Conservation (phyloP, 2,797 vertebrate species). For the Trichosurus vulpecula region DNA sequence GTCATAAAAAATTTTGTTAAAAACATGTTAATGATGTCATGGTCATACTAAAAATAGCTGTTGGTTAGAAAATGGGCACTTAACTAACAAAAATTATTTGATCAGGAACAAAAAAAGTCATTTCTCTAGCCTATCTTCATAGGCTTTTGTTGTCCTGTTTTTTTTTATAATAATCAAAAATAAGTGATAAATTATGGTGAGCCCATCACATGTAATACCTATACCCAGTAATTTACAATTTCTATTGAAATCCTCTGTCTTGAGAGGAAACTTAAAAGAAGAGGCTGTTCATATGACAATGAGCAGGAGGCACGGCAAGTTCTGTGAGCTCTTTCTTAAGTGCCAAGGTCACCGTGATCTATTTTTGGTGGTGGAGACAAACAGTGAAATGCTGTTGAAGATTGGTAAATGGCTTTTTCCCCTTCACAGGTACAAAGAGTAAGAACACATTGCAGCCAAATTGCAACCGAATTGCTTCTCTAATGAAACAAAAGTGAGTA, state of each 20-base stretch:
- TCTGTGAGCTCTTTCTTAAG: constrained; percentile 2
- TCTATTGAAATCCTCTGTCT: too few relatives aligned
- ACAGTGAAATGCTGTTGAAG: neutral
- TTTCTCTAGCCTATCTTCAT: neutral
- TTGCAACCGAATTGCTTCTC: constrained; percentile 78
- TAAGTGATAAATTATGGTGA: neutral
- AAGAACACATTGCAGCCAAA: constrained; percentile 79
- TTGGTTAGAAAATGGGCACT: neutral
- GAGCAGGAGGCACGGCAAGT: neutral
- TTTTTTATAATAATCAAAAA: neutral
- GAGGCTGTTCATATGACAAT: neutral
- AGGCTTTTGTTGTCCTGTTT: neutral
- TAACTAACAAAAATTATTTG: neutral
- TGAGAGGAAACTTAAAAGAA: neutral
- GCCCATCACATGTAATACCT: neutral
- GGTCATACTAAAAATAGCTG: neutral
- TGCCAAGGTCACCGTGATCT: neutral
- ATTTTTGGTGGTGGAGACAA: neutral
- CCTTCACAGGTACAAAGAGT: constrained; percentile 78
- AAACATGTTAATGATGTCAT: neutral
- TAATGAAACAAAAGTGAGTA: constrained; percentile 83
- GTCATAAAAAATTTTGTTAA: constrained; percentile 6
- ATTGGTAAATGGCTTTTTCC: constrained; percentile 24
- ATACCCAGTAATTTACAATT: neutral
- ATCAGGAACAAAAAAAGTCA: neutral